Base-by-base conservation (phyloP, 2,888 invertebrate genomes). In the Drosophila kambysellisi region DNA sequence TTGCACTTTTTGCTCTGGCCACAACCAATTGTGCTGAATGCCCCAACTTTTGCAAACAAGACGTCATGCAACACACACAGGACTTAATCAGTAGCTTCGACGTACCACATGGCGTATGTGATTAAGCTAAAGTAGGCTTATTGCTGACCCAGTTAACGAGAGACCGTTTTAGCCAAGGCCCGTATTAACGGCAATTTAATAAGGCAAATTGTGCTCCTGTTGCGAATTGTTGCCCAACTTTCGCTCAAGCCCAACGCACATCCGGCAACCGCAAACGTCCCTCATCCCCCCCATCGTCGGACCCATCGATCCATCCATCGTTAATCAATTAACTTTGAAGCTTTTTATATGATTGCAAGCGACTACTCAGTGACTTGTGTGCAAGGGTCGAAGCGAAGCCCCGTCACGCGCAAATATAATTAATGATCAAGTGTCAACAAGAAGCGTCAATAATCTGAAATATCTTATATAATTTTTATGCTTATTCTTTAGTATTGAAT, bases 391-490 rank as follows among this genome's bases (percentile, higher is more conserved):
- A 73, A 62, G 61, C 43, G 62, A 65, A 72, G 70, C 67, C 70
- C 66, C 70, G 68, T 76, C 79, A 75, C 65, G 76, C 73, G 72
- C 67, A 76, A 72, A 76, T 82, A 87, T 85, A 89, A 88, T 85
- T 89, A 88, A 89, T 88, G 89, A 88, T 89, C 88, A 72, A 85
- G 70, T 89, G 74, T 88, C 80, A 79, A 73, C 61, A 83, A 56
- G 63, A 63, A 76, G 59, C 74, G 71, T 57, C 70, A 77, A 71
- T 76, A 74, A 79, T 79, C 84, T 73, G 48, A 71, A 73, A 81
- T 89, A 89, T 70, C 67, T 68, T 79, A 72, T 72, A 57, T 60
- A 64, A 41, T 30, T n/a, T 41, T 7, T 35, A 12, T 30, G 43
- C 41, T 37, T 25, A 51, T 32, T 41, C 15, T 17, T 12, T 35